These are phyloP conservation scores for Lophochroa leadbeateri DNA, from an alignment of 2,113 vertebrate species.

Conservation along the genomic window DNA sequence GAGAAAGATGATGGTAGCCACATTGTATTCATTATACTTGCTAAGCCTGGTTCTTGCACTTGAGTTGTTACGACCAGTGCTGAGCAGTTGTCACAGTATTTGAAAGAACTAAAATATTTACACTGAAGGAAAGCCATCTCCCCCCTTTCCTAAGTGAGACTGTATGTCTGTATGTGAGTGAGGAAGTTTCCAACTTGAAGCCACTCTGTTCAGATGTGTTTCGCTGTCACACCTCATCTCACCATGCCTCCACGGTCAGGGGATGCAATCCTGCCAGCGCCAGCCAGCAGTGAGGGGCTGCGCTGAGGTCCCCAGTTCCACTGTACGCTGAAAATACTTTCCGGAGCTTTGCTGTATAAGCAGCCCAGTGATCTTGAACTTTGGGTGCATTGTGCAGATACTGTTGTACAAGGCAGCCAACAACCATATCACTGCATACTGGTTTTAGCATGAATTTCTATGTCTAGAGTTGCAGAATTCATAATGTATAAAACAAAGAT, in stretches of 20 bases:
- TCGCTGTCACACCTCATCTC: background rate
- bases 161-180: fast-evolving
- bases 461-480: background rate
- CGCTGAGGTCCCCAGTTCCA: background rate
- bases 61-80: background rate
- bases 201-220: background rate
- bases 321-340: fast-evolving
- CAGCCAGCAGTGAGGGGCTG: background rate
- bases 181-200: background rate
- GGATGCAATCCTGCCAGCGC: background rate
- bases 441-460: background rate
- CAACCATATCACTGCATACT: background rate
- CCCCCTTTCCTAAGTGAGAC: fast-evolving
- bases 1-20: background rate
- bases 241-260: fast-evolving
- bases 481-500: background rate
- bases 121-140: background rate
- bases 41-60: background rate
- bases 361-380: background rate
- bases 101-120: background rate
- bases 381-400: background rate
- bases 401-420: background rate
- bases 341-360: background rate
- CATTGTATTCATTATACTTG: background rate
- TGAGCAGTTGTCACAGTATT: slow-evolving; percentile 3